phyloP scores from a whole-genome alignment of 2,888 invertebrate species.

The Luperina testacea region DNA sequence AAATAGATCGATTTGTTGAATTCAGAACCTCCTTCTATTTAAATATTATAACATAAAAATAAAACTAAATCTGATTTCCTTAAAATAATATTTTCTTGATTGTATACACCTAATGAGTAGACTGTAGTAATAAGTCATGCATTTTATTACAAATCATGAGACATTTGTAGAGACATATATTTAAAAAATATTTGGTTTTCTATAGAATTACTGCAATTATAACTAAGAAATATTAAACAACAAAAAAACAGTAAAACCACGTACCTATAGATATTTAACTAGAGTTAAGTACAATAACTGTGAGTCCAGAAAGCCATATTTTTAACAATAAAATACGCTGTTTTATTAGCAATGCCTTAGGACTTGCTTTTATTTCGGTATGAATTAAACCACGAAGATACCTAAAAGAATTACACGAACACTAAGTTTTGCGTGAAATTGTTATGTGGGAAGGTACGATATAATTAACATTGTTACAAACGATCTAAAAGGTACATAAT shows the following conservation, averaged over 20 bases:
- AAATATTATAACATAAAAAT: not conserved
- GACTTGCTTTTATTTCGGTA: not conserved
- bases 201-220: not conserved
- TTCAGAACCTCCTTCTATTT: not conserved
- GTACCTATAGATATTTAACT: not conserved
- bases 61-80: not conserved
- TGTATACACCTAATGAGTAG: too few species aligned
- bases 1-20: not conserved
- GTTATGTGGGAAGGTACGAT: too few species aligned
- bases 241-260: not conserved
- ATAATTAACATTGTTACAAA: constrained; percentile 8
- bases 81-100: not conserved
- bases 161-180: not conserved
- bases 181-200: not conserved
- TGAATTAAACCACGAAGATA: not conserved
- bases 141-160: not conserved
- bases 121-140: too few species aligned
- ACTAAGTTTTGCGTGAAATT: not conserved
- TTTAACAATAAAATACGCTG: not conserved
- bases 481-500: not conserved
- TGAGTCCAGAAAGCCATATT: not conserved
- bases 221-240: not conserved
- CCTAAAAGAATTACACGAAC: not conserved
- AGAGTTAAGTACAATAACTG: not conserved
- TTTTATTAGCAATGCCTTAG: not conserved